Evolutionary conservation across 2,113 vertebrate species (phyloP).

Genomic region (Sturnus vulgaris): DNA sequence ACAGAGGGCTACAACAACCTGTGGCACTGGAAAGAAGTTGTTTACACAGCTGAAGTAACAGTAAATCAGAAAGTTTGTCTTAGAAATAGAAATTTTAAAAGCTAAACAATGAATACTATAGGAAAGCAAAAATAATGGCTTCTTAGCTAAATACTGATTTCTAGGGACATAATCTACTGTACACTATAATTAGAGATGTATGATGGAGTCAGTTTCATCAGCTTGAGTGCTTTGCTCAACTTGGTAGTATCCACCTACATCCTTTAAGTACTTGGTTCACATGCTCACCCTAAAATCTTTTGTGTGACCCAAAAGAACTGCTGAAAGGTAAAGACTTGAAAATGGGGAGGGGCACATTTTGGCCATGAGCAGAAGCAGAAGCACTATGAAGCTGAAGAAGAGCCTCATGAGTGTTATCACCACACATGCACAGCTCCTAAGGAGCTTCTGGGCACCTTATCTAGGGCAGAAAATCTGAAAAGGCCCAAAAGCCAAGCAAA

Average conservation of each 20-base stretch:
- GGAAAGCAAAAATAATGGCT: not conserved
- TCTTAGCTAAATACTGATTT: not conserved
- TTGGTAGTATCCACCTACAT: not conserved
- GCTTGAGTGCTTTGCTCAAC: not conserved
- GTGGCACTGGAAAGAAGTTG: not conserved
- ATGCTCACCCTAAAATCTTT: not conserved
- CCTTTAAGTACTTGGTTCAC: not conserved
- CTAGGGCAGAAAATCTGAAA: not conserved
- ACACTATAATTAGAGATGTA: not conserved
- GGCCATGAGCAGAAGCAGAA: not conserved
- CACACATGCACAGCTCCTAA: not conserved
- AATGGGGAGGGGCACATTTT: not conserved
- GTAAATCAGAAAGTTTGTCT: not conserved
- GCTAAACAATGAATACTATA: not conserved
- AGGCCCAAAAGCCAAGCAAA: not conserved
- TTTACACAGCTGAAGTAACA: not conserved
- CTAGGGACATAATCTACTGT: not conserved
- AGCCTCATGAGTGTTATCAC: not conserved
- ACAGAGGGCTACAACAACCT: not conserved
- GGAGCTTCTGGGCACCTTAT: not conserved
- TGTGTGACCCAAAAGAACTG: not conserved
- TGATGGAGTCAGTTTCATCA: not conserved
- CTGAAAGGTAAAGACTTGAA: not conserved
- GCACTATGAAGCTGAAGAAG: not conserved
- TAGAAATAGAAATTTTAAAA: not conserved